Percentiles rank a stretch among this genome's conserved stretches.
Conservation (phyloP, 2,797 vertebrate genomes). For the Lemur catta region DNA sequence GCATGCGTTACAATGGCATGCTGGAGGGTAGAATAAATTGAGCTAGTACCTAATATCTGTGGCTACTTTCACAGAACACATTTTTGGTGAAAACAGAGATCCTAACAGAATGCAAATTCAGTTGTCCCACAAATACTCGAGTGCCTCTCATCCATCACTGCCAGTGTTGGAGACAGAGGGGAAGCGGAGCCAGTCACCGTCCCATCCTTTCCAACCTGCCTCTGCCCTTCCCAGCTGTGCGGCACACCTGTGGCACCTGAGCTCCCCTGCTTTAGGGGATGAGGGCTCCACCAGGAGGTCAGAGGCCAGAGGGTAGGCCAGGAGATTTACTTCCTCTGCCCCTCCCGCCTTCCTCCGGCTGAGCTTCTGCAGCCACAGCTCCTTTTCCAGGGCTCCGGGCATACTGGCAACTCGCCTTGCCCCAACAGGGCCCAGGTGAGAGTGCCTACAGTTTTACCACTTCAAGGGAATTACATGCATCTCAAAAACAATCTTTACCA, state of each 20-base stretch:
- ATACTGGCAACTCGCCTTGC: accelerated
- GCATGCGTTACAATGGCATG: accelerated
- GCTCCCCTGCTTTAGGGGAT: accelerated
- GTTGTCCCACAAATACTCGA: accelerated
- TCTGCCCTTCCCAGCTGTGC: background rate
- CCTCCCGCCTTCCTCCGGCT: background rate
- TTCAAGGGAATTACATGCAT: background rate
- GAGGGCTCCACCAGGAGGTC: background rate
- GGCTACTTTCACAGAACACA: accelerated
- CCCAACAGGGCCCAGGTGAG: background rate
- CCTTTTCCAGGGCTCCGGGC: background rate
- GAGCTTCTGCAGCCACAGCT: background rate
- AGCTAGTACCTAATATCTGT: accelerated
- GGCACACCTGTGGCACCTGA: background rate
- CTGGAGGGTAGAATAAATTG: accelerated
- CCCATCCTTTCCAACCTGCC: accelerated
- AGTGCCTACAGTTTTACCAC: background rate
- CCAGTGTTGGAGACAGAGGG: background rate
- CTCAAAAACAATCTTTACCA: background rate
- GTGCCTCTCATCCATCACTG: accelerated
- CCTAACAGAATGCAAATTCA: accelerated
- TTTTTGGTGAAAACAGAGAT: background rate
- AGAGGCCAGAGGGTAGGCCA: background rate
- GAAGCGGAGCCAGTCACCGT: accelerated
- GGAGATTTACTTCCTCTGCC: background rate